Conservation (phyloP, 2,888 invertebrate species). For the Cheilosia vulpina region DNA sequence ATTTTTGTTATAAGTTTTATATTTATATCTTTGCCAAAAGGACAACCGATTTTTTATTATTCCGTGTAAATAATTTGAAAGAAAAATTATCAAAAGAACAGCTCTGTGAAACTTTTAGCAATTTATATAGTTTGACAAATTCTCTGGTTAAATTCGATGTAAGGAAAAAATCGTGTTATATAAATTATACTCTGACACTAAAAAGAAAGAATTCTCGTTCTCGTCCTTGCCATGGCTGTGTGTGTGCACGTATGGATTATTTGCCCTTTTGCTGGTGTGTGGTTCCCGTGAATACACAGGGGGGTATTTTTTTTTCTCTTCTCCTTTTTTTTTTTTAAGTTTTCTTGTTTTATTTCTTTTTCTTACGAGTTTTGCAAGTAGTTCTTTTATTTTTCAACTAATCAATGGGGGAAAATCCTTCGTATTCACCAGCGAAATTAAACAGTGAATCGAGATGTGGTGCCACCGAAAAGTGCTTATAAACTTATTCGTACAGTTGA, state of each 20-base stretch:
- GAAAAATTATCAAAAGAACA: slow-evolving; percentile 4
- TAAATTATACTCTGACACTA: slow-evolving; percentile 66
- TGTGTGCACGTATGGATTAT: slow-evolving; percentile 64
- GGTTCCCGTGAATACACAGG: slow-evolving; percentile 53
- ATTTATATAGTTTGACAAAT: not conserved
- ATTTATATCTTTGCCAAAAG: not conserved
- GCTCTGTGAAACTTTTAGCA: not conserved
- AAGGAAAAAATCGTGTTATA: slow-evolving; percentile 66
- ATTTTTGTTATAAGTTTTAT: slow-evolving; percentile 2
- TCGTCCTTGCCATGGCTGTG: slow-evolving; percentile 51
- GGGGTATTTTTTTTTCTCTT: slow-evolving; percentile 3
- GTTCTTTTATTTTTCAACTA: slow-evolving; percentile 6
- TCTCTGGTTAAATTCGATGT: slow-evolving; percentile 14
- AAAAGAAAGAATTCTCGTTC: slow-evolving; percentile 51
- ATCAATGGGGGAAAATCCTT: not conserved
- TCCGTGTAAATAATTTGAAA: not conserved
- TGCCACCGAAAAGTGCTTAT: slow-evolving; percentile 33
- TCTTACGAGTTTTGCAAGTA: slow-evolving; percentile 9
- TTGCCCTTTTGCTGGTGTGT: slow-evolving; percentile 64
- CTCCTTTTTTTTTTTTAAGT: slow-evolving; percentile 35
- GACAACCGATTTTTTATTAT: not conserved
- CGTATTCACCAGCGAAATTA: not conserved
- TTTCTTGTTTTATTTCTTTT: slow-evolving; percentile 46
- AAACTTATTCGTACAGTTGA: slow-evolving; percentile 20
- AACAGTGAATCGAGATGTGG: slow-evolving; percentile 31